Base-by-base conservation (phyloP, 2,888 invertebrate species). In the Drosophila silvestris region DNA sequence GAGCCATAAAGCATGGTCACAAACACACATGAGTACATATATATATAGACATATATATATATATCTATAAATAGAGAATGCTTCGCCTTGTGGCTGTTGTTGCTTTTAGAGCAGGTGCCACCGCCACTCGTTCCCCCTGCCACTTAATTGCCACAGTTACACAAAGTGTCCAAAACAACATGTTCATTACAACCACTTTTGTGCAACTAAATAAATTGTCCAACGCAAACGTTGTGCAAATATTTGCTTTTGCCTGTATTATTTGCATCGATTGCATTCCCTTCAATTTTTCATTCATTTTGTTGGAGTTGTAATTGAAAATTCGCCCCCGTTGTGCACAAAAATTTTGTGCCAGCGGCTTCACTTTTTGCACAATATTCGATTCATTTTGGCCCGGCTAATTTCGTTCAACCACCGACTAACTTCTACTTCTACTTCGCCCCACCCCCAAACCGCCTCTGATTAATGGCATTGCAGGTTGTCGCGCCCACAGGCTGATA, bases 111-210 rank as follows among this genome's bases (percentile, higher is more conserved):
- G 22, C 22, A 47, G 47, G 22, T 47, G 47, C 22, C 22, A 14
- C 14, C 16, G 2, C 7, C 16, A 9, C 22, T 2, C 2, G 22
- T 2, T n/a, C 2, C 10, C 10, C 12, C 6, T n/a, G 22, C 61
- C 64, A 77, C 70, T 83, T 90, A 87, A 87, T 90, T 87, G 90
- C 79, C 59, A 75, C 85, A 81, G 85, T 87, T 85, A 85, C 78
- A 84, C 14, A 74, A 77, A 65, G 70, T 67, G 75, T 67, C 65
- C 67, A 58, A 70, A 75, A 79, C 80, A 74, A 79, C 75, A 78
- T 84, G 85, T 80, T 41, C n/a, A 60, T 64, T 60, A 19, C 35
- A 52, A 60, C 50, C 32, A 60, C 65, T 64, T 67, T 57, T 10
- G 26, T 19, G 19, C 70, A 80, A 85, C 75, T 74, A 74, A 82